Evolutionary conservation across 2,797 vertebrate species (phyloP).

Genomic region (Mastacembelus armatus): DNA sequence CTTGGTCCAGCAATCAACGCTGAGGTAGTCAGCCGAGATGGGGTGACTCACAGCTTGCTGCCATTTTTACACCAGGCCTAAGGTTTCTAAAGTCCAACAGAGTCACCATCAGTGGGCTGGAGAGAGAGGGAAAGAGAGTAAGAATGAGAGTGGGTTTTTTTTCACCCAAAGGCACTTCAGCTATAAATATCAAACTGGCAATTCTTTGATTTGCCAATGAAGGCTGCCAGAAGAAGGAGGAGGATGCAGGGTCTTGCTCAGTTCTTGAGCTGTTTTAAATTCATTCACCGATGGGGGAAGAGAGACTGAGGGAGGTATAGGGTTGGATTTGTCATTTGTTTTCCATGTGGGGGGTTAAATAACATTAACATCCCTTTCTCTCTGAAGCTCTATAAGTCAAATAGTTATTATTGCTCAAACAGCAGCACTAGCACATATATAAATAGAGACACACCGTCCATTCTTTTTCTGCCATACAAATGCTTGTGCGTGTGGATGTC

Average conservation of each 20-base stretch:
- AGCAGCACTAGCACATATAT: conserved; percentile 25
- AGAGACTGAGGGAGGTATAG: conserved; percentile 48
- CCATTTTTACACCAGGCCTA: conserved; percentile 77
- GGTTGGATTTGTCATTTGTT: conserved; percentile 74
- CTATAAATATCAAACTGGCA: conserved; percentile 83
- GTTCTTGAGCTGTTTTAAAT: conserved; percentile 72
- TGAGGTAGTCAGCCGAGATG: conserved; percentile 54
- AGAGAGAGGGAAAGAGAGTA: conserved; percentile 48
- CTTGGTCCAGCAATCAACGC: conserved; percentile 44
- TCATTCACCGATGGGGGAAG: conserved; percentile 65
- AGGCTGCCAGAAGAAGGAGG: conserved; percentile 67
- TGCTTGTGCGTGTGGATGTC: conserved; percentile 33
- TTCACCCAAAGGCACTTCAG: conserved; percentile 69
- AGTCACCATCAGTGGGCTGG: conserved; percentile 77
- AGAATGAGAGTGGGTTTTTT: conserved; percentile 50
- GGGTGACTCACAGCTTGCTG: conserved; percentile 72
- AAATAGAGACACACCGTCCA: conserved; percentile 6
- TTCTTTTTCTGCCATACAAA: conserved; percentile 23
- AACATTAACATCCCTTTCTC: conserved; percentile 78
- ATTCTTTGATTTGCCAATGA: conserved; percentile 82
- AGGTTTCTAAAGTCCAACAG: conserved; percentile 74
- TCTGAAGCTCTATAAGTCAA: conserved; percentile 72
- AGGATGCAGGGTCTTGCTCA: conserved; percentile 59
- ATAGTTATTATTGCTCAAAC: conserved; percentile 65
- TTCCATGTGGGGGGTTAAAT: conserved; percentile 71